Evolutionary conservation across 2,797 vertebrate genomes (phyloP).

Genomic region (Enteromius fasciolatus): DNA sequence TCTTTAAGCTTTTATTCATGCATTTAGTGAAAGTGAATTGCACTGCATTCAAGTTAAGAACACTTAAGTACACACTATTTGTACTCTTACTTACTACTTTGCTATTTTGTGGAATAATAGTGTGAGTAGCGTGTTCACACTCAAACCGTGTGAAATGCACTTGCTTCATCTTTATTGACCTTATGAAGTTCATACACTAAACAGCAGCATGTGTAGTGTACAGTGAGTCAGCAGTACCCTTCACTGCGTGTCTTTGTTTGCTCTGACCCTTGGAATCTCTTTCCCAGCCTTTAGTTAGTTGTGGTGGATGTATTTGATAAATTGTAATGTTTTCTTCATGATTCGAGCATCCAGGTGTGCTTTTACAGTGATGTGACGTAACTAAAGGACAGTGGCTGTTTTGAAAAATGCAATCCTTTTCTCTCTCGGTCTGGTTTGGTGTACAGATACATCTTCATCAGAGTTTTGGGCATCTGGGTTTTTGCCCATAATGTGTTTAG

Average conservation of each 20-base stretch:
- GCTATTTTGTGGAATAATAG: neutral
- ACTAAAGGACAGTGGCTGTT: neutral
- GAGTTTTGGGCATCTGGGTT: slow-evolving; percentile 53
- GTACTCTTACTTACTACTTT: neutral
- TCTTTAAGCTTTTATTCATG: neutral
- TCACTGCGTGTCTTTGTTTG: neutral
- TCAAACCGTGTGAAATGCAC: neutral
- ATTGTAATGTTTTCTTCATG: neutral
- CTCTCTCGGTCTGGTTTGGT: neutral
- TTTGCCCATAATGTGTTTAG: slow-evolving; percentile 1
- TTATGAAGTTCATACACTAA: neutral
- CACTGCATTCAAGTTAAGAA: neutral
- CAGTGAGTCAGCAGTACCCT: neutral
- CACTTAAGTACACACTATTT: neutral
- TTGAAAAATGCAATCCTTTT: neutral
- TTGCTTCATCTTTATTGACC: neutral
- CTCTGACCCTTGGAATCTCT: neutral
- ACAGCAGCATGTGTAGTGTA: neutral
- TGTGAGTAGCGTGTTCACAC: neutral
- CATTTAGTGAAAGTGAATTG: neutral
- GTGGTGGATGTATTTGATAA: neutral
- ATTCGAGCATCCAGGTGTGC: neutral
- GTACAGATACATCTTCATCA: slow-evolving; percentile 37
- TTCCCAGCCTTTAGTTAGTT: neutral
- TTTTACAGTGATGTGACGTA: neutral